Evolutionary conservation across 2,797 vertebrate species (phyloP).

Genomic region (Galago senegalensis): DNA sequence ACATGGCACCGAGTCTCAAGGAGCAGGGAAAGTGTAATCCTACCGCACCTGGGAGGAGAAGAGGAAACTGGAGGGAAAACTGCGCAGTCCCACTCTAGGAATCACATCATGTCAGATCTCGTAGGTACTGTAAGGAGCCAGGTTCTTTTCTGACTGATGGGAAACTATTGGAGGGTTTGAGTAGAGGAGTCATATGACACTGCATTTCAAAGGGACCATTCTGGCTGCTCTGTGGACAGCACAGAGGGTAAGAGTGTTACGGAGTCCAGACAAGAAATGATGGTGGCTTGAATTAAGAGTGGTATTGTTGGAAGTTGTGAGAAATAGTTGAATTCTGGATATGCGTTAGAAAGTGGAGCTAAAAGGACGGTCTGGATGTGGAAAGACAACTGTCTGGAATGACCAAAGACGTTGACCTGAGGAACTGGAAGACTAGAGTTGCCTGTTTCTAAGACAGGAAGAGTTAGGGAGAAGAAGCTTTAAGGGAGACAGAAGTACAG

Average conservation of each 20-base stretch:
- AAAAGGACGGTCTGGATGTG: neutral
- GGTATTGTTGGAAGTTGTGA: neutral
- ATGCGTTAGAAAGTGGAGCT: neutral
- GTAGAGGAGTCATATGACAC: neutral
- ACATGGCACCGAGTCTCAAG: neutral
- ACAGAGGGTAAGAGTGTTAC: neutral
- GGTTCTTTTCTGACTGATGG: neutral
- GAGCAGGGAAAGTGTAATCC: neutral
- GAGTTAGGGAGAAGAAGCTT: neutral
- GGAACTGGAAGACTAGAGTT: neutral
- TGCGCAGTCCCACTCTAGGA: neutral
- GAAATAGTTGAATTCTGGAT: neutral
- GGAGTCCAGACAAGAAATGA: neutral
- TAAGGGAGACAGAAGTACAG: neutral
- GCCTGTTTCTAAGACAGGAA: neutral
- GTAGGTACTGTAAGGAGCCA: neutral
- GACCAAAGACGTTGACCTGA: neutral
- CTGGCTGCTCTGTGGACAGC: neutral
- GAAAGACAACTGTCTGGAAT: neutral
- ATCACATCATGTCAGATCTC: neutral
- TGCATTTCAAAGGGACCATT: neutral
- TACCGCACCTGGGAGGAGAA: neutral
- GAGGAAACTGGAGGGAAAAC: slow-evolving; percentile 4
- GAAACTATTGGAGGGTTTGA: neutral
- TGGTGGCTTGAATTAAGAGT: neutral